Conservation (phyloP, 1,140 invertebrate species). For the Macrocentrus cingulum region DNA sequence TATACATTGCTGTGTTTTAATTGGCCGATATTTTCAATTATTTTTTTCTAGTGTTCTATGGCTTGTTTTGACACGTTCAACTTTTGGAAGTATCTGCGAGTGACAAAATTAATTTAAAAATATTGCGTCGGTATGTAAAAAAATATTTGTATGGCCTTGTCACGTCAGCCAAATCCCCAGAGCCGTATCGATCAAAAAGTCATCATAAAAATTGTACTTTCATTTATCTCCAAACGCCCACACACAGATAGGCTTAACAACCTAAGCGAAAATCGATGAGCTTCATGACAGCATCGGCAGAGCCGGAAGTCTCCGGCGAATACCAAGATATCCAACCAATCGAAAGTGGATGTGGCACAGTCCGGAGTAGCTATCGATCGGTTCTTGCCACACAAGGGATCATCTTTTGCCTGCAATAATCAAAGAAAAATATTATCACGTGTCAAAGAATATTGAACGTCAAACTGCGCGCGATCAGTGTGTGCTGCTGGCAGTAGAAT, state of each 20-base stretch:
- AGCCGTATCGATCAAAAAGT: not conserved
- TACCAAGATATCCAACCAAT: not conserved
- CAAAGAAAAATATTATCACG: not conserved
- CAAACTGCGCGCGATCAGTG: no score
- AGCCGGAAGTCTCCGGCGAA: not conserved
- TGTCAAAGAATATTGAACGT: no score
- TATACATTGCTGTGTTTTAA: no score
- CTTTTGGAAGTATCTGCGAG: no score
- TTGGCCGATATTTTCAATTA: no score
- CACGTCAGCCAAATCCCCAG: not conserved
- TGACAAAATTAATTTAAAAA: no score
- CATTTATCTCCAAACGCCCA: no score
- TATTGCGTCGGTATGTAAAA: no score
- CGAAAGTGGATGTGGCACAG: not conserved
- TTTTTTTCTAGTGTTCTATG: no score
- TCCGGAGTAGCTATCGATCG: not conserved
- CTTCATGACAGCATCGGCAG: not conserved
- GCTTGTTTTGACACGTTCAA: no score
- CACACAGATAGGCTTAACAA: not conserved
- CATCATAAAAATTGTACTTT: not conserved
- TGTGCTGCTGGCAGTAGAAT: no score
- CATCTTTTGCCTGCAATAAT: not conserved
- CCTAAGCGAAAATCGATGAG: constrained; percentile 5
- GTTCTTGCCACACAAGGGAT: not conserved
- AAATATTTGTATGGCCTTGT: no score